These are phyloP conservation scores for Phrixothrix hirtus DNA, from an alignment of 2,888 invertebrate genomes.

Conservation along the genomic window DNA sequence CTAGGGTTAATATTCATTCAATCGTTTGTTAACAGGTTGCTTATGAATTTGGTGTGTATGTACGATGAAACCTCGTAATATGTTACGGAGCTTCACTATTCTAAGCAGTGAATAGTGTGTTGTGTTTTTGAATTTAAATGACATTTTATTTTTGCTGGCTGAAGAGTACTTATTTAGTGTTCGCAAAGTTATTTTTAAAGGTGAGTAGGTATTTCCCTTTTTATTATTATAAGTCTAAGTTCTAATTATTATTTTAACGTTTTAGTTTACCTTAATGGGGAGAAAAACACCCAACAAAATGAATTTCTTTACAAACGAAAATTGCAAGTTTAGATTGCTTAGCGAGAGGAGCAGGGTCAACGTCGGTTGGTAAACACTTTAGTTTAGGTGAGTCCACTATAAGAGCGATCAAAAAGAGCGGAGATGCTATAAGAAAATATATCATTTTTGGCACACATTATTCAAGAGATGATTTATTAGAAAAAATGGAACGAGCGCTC, in stretches of 20 bases:
- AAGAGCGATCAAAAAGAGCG: slow-evolving; percentile 32
- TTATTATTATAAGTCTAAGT: not conserved
- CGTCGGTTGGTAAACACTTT: slow-evolving; percentile 30
- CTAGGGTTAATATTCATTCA: too few species aligned
- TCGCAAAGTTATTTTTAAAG: not conserved
- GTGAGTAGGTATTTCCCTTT: not conserved
- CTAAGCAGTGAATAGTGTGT: too few species aligned
- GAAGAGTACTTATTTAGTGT: not conserved
- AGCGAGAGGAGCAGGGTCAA: slow-evolving; percentile 25
- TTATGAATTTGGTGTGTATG: too few species aligned
- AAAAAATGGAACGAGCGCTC: slow-evolving; percentile 35
- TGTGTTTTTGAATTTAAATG: too few species aligned
- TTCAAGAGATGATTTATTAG: slow-evolving; percentile 28
- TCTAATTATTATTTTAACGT: not conserved
- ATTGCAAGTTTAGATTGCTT: slow-evolving; percentile 21
- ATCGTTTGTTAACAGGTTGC: too few species aligned
- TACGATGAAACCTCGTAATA: too few species aligned
- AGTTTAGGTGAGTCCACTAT: slow-evolving; percentile 30
- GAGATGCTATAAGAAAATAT: slow-evolving; percentile 17
- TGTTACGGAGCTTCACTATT: too few species aligned
- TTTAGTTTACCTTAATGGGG: not conserved
- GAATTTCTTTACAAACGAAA: slow-evolving; percentile 19
- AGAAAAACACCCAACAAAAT: slow-evolving; percentile 5
- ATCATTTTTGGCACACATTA: slow-evolving; percentile 27
- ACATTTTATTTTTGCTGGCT: not conserved